Base-by-base conservation (phyloP, 2,888 invertebrate species). In the Taphrorychus bicolor region DNA sequence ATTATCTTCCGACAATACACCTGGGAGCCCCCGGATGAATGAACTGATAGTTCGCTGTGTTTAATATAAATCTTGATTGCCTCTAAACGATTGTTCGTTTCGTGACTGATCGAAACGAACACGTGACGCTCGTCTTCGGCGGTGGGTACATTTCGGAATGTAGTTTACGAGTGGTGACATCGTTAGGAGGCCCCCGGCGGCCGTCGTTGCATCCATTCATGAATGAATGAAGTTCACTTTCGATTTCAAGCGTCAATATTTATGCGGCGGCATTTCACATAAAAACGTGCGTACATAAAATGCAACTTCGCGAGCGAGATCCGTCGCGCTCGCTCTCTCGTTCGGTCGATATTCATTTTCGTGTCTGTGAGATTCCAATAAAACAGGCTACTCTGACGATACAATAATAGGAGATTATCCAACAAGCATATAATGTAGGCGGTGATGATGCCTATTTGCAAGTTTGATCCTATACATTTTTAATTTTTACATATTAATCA, bases 231-330 rank as follows among this genome's bases (percentile, higher is more conserved):
- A 67, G 64, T 64, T 69, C 64, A 64, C 69, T 69, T 48, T 69
- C 64, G 69, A 69, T 69, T 69, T 64, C 69, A 45, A 59, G 63
- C 68, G 68, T 63, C 68, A 68, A 63, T 68, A 68, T 67, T 67
- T 67, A 67, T 67, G 67, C 60, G 53, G 59, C 59, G 59, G 59
- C 24, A 51, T 66, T 66, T 67, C 61, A 51, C 67, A 67, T 67
- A 61, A 67, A 60, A 66, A 59, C 59, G 59, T 56, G 59, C 66
- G 66, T 65, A 58, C 64, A 65, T 65, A 65, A 65, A 65, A 65
- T 65, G 58, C 64, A 65, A 40, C 51, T 51, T 59, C 59, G 51
- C 57, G 42, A 65, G 59, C 49, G n/a, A n/a, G n/a, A n/a, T 54
- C 41, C 57, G 63, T 64, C 57, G 57, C 63, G 11, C 32, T 32